phyloP scores from a whole-genome alignment of 2,888 invertebrate genomes.

The Ennomos fuscantarius region DNA sequence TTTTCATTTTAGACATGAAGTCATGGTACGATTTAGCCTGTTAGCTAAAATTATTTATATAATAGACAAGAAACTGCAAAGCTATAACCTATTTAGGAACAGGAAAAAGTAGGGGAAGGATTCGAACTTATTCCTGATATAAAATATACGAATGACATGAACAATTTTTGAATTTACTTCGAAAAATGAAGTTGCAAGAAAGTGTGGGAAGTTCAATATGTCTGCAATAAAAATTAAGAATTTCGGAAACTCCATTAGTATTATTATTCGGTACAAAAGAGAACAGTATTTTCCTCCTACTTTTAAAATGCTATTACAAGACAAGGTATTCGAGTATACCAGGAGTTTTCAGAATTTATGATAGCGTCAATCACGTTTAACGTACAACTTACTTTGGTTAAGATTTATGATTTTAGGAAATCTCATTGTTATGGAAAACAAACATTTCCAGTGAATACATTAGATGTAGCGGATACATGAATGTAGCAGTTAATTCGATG shows the following conservation, averaged over 20 bases:
- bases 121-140: no score
- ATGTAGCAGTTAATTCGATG: slow-evolving; percentile 18
- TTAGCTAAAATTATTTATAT: no score
- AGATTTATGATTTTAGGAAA: slow-evolving; percentile 28
- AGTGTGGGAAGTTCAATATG: neutral
- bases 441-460: slow-evolving; percentile 29
- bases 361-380: slow-evolving; percentile 21
- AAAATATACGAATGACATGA: no score
- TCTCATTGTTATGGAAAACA: slow-evolving; percentile 33
- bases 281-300: slow-evolving; percentile 17
- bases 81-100: no score
- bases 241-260: neutral
- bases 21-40: no score
- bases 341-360: slow-evolving; percentile 21
- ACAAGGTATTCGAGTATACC: slow-evolving; percentile 18
- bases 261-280: no score
- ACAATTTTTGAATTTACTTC: no score
- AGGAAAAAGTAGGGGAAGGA: no score
- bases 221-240: neutral
- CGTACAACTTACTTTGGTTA: slow-evolving; percentile 15
- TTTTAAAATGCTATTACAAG: slow-evolving; percentile 22
- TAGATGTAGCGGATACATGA: slow-evolving; percentile 23
- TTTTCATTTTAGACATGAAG: no score
- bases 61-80: no score
- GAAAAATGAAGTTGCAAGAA: no score